Percentiles rank a stretch among this genome's conserved stretches.
These are phyloP conservation scores for Zaprionus ghesquierei DNA, from an alignment of 1,140 invertebrate species.

Conservation along the genomic window DNA sequence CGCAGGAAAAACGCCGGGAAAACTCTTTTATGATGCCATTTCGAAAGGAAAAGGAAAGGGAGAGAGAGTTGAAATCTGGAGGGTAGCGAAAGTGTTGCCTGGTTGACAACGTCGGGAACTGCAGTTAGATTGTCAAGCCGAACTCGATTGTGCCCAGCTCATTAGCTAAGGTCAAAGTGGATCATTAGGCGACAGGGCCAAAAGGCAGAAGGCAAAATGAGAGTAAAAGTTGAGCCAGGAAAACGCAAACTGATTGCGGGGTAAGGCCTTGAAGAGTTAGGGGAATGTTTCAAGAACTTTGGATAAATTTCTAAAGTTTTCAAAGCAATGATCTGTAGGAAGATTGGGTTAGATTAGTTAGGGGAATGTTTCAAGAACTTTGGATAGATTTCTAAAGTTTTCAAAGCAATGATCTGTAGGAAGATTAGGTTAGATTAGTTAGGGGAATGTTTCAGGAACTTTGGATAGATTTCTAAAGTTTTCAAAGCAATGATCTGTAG, in stretches of 20 bases:
- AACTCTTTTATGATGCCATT: conserved; percentile 31
- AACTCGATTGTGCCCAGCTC: conserved; percentile 6
- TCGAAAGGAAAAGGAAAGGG: neutral
- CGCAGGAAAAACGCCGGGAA: conserved; percentile 11
- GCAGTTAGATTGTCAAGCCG: conserved; percentile 2
- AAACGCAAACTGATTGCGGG: neutral
- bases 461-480: too few relatives aligned
- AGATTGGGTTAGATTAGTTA: neutral
- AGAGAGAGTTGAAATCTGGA: neutral
- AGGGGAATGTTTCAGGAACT: neutral
- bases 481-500: neutral
- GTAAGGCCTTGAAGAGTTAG: neutral
- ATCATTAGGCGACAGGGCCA: conserved; percentile 52
- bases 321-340: neutral
- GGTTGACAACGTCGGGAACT: conserved; percentile 22
- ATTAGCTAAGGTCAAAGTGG: conserved; percentile 71
- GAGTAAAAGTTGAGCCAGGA: conserved; percentile 1
- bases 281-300: neutral
- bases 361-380: neutral
- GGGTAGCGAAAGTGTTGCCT: conserved; percentile 63
- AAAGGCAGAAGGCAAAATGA: conserved; percentile 23
- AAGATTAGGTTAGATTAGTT: neutral
- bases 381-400: neutral
- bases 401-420: neutral
- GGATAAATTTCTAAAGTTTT: neutral